Conservation (phyloP, 2,113 vertebrate species). For the Alethe castanea region DNA sequence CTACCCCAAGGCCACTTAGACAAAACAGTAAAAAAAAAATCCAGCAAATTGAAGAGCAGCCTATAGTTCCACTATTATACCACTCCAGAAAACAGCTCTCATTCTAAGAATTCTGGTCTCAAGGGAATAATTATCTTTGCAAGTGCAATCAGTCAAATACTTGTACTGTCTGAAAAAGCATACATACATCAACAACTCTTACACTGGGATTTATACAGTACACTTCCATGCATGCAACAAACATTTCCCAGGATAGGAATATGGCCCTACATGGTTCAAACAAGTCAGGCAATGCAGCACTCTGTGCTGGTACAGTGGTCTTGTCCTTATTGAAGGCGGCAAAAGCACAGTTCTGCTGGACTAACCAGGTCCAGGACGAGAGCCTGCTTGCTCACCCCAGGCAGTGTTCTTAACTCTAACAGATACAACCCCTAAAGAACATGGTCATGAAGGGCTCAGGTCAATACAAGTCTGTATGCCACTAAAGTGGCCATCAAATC, state of each 20-base stretch:
- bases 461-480: background rate
- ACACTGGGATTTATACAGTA: background rate
- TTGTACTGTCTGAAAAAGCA: background rate
- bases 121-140: background rate
- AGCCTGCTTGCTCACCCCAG: background rate
- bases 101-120: background rate
- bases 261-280: background rate
- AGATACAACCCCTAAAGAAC: background rate
- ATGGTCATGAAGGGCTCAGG: rapidly evolving
- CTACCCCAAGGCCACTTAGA: background rate
- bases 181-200: background rate
- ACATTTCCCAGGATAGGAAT: background rate
- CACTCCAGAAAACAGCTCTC: background rate
- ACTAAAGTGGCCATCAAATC: background rate
- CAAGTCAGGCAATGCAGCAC: background rate
- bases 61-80: background rate
- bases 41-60: background rate
- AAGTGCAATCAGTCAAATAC: background rate
- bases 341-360: background rate
- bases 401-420: background rate
- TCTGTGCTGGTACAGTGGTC: background rate
- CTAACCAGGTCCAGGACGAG: rapidly evolving
- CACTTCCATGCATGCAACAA: background rate
- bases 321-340: background rate
- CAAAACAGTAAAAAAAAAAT: background rate